Base-by-base conservation (phyloP, 1,140 invertebrate genomes). In the Whitmania pigra region DNA sequence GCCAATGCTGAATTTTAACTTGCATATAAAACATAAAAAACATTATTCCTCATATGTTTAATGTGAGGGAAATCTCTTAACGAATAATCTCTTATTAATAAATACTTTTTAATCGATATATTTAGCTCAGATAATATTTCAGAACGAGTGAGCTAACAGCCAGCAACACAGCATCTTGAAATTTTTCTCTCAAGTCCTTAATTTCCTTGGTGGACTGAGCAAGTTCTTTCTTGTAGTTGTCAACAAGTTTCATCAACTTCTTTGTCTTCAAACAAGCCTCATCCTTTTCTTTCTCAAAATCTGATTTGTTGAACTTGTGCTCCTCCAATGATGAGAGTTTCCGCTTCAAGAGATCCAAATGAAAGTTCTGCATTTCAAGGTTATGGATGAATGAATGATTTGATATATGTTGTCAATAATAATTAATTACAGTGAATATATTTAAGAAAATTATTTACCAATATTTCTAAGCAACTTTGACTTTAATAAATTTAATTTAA, bases 291-390 rank as follows among this genome's bases (percentile, higher is more conserved):
- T 77, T 76, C 72, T 80, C 78, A 31, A 82, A 70, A 4, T 78
- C 78, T 31, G 74, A 68, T 54, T 77, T 78, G 36, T 79, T 79
- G 40, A 78, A 74, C 13, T 79, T 25, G 43, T 76, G 74, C 68
- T 82, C 81, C 72, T 83, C 82, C 17, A 83, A 68, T 18, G 72
- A 69, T 6, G 78, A 77, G 17, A 74, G 76, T 82, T 95, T 95
- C 75, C 91, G 88, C 29, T 92, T 84, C 25, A 95, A 82, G 60
- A 95, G 85, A 83, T 94, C 92, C 77, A 94, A 82, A 79, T 95
- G 92, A 5, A 95, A 85, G 80, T 95, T 92, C 69, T 70, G 49
- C 18, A 20, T 22, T 63, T 22, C 20, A 20, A 11, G 4, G 11
- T 4, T 17, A 31, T 63, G 57, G 22, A 20, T 13, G 57, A 17